Conservation (phyloP, 2,113 vertebrate species). For the Chrysochloris asiatica region DNA sequence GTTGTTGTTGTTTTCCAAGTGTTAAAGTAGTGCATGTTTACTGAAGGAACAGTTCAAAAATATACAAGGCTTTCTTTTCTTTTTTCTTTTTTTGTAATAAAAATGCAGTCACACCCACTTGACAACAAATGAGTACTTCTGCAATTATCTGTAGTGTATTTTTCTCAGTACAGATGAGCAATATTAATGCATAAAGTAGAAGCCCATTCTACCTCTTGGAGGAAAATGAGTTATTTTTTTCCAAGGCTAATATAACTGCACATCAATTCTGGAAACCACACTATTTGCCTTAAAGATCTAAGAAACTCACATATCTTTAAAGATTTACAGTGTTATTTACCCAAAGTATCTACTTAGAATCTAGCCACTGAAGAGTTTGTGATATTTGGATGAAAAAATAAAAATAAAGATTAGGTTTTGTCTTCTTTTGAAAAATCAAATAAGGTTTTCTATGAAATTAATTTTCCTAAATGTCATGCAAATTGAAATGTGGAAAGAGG, state of each 20-base stretch:
- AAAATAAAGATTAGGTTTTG: constrained; percentile 56
- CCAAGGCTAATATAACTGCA: constrained; percentile 28
- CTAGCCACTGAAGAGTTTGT: constrained; percentile 47
- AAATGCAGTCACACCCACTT: not conserved
- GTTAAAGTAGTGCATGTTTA: not conserved
- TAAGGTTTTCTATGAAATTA: constrained; percentile 66
- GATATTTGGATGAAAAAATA: constrained; percentile 56
- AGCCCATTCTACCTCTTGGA: not conserved
- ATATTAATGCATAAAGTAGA: not conserved
- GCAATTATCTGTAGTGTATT: not conserved
- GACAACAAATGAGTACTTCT: not conserved
- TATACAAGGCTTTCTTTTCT: not conserved
- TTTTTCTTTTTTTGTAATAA: no score
- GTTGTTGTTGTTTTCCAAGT: not conserved
- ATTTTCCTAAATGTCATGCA: constrained; percentile 54
- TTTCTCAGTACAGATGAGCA: not conserved
- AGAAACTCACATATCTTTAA: constrained; percentile 50
- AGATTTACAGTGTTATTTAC: constrained; percentile 62
- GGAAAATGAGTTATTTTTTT: constrained; percentile 51
- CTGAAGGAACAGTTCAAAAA: not conserved
- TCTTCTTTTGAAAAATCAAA: constrained; percentile 65
- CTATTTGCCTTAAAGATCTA: constrained; percentile 60
- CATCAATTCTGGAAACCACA: constrained; percentile 21
- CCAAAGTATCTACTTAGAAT: constrained; percentile 65
- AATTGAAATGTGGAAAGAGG: constrained; percentile 55